Evolutionary conservation across 2,888 invertebrate species (phyloP).

Genomic region (Hemithea aestivaria): DNA sequence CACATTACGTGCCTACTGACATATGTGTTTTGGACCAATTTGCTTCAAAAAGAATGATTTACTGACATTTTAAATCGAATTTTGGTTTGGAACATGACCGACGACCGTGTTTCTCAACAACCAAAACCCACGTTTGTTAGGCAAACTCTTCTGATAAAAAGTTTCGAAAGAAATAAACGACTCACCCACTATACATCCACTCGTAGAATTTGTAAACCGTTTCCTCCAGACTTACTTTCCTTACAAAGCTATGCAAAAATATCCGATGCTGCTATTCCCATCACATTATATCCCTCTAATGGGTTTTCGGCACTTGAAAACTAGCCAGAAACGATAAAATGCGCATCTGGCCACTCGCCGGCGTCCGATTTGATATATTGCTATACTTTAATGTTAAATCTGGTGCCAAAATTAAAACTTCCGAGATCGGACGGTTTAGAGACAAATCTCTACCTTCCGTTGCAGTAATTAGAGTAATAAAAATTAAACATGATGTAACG

Average conservation of each 20-base stretch:
- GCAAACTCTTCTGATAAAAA: constrained; percentile 5
- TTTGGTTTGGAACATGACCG: too few species aligned
- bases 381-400: constrained; percentile 60
- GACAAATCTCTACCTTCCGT: constrained; percentile 16
- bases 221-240: constrained; percentile 4
- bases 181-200: constrained; percentile 9
- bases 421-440: constrained; percentile 32
- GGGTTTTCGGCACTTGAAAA: constrained; percentile 73
- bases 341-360: constrained; percentile 66
- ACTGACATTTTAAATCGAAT: constrained; percentile 1
- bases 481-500: background rate
- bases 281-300: constrained; percentile 66
- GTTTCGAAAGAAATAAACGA: constrained; percentile 10
- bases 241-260: constrained; percentile 17
- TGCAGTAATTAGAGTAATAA: background rate
- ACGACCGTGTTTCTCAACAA: constrained; percentile 7
- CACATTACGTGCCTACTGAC: constrained; percentile 18
- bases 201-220: constrained; percentile 5
- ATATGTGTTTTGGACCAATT: constrained; percentile 17
- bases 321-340: constrained; percentile 73
- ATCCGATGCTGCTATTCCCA: constrained; percentile 45
- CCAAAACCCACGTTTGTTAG: constrained; percentile 9
- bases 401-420: constrained; percentile 57
- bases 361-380: constrained; percentile 60
- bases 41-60: constrained; percentile 16